Evolutionary conservation across 2,888 invertebrate species (phyloP).

Genomic region (Aspidapion aeneum): DNA sequence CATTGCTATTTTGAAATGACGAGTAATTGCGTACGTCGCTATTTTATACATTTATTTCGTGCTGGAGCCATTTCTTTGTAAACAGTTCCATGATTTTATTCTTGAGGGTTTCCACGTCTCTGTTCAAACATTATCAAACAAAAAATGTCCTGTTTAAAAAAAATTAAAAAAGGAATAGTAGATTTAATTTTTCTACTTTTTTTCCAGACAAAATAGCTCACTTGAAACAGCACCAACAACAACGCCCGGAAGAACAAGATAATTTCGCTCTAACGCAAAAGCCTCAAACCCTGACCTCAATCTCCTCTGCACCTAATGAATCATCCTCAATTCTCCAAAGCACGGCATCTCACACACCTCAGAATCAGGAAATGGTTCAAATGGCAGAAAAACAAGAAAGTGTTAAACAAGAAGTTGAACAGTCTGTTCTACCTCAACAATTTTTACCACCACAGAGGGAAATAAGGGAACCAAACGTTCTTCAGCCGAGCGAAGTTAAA

Average conservation of each 20-base stretch:
- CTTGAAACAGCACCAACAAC: constrained; percentile 31
- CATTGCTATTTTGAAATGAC: too few species aligned
- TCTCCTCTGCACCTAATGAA: constrained; percentile 3
- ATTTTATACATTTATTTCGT: too few species aligned
- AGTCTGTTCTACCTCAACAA: constrained; percentile 31
- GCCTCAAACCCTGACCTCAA: constrained; percentile 2
- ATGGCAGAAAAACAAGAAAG: constrained; percentile 30
- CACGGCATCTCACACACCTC: too few species aligned
- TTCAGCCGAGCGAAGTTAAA: constrained; percentile 49
- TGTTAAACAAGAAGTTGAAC: constrained; percentile 38
- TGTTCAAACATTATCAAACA: too few species aligned
- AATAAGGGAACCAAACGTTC: constrained; percentile 38
- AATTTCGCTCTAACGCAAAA: constrained; percentile 1
- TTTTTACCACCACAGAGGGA: constrained; percentile 17
- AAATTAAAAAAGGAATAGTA: too few species aligned
- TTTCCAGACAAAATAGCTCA: constrained; percentile 36
- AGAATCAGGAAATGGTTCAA: constrained; percentile 28
- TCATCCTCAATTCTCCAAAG: constrained; percentile 12
- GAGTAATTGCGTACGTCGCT: too few species aligned
- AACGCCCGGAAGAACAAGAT: constrained; percentile 18
- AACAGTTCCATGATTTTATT: too few species aligned
- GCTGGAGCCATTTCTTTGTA: too few species aligned
- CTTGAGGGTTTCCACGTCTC: too few species aligned
- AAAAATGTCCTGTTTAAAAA: too few species aligned
- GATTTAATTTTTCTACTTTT: too few species aligned